Conservation (phyloP, 2,888 invertebrate genomes). For the Dilophus febrilis region DNA sequence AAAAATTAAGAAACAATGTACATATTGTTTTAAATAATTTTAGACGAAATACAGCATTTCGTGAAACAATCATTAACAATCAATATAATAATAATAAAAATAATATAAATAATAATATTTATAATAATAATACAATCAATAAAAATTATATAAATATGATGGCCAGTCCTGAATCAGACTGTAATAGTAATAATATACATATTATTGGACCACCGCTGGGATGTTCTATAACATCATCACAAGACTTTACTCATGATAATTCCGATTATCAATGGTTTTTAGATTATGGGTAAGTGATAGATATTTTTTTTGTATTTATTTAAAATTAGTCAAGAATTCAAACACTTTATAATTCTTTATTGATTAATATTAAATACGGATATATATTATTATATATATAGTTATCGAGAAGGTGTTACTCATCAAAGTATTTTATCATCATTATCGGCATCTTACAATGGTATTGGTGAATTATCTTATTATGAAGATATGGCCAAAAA, state of each 20-base stretch:
- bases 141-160: slow-evolving; percentile 8
- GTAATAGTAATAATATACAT: slow-evolving; percentile 27
- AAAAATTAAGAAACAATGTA: slow-evolving; percentile 30
- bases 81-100: slow-evolving; percentile 12
- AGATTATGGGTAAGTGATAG: slow-evolving; percentile 55
- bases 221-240: slow-evolving; percentile 30
- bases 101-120: slow-evolving; percentile 23
- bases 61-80: slow-evolving; percentile 24
- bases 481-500: slow-evolving; percentile 77
- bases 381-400: slow-evolving; percentile 27
- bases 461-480: slow-evolving; percentile 46
- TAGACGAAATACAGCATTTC: slow-evolving; percentile 27
- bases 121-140: slow-evolving; percentile 5
- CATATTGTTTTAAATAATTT: slow-evolving; percentile 30
- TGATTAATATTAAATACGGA: no score
- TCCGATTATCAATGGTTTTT: slow-evolving; percentile 85
- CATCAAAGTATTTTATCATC: slow-evolving; percentile 71
- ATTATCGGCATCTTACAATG: slow-evolving; percentile 64
- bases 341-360: no score
- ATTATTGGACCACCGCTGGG: slow-evolving; percentile 18
- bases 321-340: no score
- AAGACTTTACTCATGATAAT: slow-evolving; percentile 66
- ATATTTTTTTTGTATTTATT: no score
- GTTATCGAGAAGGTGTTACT: slow-evolving; percentile 61
- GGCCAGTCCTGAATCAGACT: slow-evolving; percentile 24